Base-by-base conservation (phyloP, 2,113 vertebrate species). In the Saguinus imperator region DNA sequence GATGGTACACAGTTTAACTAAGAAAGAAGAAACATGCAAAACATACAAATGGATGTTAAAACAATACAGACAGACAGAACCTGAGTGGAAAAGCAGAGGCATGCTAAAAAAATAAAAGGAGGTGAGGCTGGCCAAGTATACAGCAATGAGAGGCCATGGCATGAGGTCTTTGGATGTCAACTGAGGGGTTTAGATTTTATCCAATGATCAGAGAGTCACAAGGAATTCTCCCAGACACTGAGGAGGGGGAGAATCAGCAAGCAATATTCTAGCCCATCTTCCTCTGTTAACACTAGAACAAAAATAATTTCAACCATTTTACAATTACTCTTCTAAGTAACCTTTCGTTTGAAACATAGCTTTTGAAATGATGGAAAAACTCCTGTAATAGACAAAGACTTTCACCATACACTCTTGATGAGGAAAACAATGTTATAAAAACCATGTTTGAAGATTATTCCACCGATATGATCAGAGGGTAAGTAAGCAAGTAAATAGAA, bases 351-450 rank as follows among this genome's bases (percentile, higher is more conserved):
- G 66, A 77, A 81, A 85, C 6, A 17, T 37, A n/a, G 5, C 5
- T 80, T 91, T 66, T 37, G 18, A 83, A 89, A 72, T 48, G 9
- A 18, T 61, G 17, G 9, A 40, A 86, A 64, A 52, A 48, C 45
- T 81, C 29, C 73, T n/a, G 6, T 40, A 64, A 82, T n/a, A 40
- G 55, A 89, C 4, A 14, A 81, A 72, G 58, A 14, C 5, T 77
- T 76, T 57, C 43, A 40, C 4, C 73, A 5, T 83, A 77, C 12
- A 75, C 16, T 50, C 48, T 18, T 64, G 57, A 87, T 70, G 8
- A 55, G 32, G 35, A 96, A 92, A 85, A 7, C 32, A 82, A 94
- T n/a, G 23, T 35, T 89, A 89, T 84, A 48, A 94, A 92, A 91
- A 21, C 2, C 40, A 14, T 37, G 43, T 50, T 43, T 86, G 29